phyloP scores from a whole-genome alignment of 2,797 vertebrate genomes.

The Peromyscus melanophrys region DNA sequence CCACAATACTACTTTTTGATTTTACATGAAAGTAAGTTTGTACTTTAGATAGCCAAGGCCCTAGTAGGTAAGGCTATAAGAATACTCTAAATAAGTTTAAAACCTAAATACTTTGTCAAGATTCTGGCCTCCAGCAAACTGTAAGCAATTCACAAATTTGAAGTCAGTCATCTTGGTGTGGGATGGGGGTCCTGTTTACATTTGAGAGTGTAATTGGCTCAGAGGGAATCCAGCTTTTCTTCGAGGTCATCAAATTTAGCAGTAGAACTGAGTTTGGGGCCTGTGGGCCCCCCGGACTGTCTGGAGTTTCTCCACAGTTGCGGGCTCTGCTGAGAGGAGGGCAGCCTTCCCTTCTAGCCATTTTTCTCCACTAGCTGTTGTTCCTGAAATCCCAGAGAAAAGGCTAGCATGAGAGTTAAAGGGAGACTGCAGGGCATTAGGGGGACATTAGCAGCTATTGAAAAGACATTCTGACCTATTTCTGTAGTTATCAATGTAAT shows the following conservation, averaged over 20 bases:
- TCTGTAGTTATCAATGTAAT: conserved; percentile 84
- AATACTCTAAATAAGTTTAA: conserved; percentile 26
- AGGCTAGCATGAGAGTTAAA: conserved; percentile 76
- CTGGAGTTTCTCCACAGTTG: neutral
- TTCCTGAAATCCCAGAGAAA: conserved; percentile 66
- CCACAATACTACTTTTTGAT: neutral
- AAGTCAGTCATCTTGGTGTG: conserved; percentile 46
- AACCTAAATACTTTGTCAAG: conserved; percentile 11
- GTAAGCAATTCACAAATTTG: conserved; percentile 63
- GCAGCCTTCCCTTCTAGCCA: neutral
- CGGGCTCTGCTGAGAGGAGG: neutral
- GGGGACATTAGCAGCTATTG: conserved; percentile 83
- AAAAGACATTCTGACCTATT: conserved; percentile 85
- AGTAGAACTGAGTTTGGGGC: neutral
- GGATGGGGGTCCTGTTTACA: conserved; percentile 33
- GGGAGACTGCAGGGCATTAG: conserved; percentile 73
- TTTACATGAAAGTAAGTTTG: conserved; percentile 63
- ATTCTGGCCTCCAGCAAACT: conserved; percentile 44
- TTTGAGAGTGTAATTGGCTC: neutral
- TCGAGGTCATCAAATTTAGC: neutral
- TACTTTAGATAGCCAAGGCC: neutral
- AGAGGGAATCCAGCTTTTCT: neutral
- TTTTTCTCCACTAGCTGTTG: conserved; percentile 65
- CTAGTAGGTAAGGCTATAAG: neutral
- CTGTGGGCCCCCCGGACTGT: neutral